phyloP scores from a whole-genome alignment of 2,888 invertebrate species.

The Cephalotes varians region DNA sequence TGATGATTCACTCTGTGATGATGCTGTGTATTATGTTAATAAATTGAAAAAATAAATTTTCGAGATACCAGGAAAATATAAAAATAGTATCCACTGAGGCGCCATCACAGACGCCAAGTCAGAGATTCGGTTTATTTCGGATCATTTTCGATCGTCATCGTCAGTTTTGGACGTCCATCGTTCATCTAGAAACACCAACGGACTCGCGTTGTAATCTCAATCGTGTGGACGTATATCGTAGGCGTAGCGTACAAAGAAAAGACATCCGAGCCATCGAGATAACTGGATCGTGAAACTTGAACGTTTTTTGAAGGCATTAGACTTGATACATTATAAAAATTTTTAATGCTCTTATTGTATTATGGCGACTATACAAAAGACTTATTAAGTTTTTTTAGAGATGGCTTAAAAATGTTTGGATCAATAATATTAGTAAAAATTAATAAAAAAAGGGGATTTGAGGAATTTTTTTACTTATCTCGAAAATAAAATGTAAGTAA shows the following conservation, averaged over 20 bases:
- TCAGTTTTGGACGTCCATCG: conserved; percentile 33
- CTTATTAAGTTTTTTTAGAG: neutral
- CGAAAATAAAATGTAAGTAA: neutral
- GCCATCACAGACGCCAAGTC: conserved; percentile 7
- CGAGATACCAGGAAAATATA: conserved; percentile 6
- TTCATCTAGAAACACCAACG: conserved; percentile 22
- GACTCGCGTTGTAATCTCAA: conserved; percentile 21
- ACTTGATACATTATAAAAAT: neutral
- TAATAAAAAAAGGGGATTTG: neutral
- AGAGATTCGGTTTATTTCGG: conserved; percentile 39
- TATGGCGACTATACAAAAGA: neutral
- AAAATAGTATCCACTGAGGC: conserved; percentile 14
- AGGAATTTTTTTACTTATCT: neutral
- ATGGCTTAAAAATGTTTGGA: neutral
- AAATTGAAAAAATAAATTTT: neutral
- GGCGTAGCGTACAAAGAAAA: conserved; percentile 22
- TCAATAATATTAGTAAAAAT: neutral
- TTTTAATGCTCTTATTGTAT: neutral
- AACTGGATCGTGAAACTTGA: conserved; percentile 1
- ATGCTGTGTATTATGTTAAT: neutral
- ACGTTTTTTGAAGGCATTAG: neutral
- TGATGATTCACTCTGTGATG: neutral
- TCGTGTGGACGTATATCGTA: neutral
- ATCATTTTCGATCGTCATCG: conserved; percentile 49
- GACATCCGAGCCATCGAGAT: neutral